Percentiles rank a stretch among this genome's conserved stretches.
Evolutionary conservation across 2,797 vertebrate genomes (phyloP).

Genomic region (Pipistrellus kuhlii): DNA sequence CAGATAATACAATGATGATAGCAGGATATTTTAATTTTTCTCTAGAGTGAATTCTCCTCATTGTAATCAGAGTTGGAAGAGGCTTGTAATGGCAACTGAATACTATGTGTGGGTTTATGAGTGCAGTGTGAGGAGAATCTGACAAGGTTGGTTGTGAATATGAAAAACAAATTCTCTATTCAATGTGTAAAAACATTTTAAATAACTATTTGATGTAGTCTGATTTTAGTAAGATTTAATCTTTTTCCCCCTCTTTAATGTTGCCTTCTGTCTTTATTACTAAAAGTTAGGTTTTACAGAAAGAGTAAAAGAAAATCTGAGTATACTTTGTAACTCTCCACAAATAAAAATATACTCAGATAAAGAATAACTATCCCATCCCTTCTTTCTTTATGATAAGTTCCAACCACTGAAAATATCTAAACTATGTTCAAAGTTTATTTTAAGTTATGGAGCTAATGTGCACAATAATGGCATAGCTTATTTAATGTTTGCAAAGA

Average conservation of each 20-base stretch:
- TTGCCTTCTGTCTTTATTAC: background rate
- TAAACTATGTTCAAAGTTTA: slow-evolving; percentile 17
- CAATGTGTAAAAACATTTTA: slow-evolving; percentile 28
- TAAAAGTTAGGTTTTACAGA: slow-evolving; percentile 47
- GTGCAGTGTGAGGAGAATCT: slow-evolving; percentile 25
- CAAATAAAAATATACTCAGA: background rate
- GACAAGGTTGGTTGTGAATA: background rate
- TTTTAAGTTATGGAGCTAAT: slow-evolving; percentile 49
- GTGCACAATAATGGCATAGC: background rate
- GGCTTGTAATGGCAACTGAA: slow-evolving; percentile 62
- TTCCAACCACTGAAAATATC: slow-evolving; percentile 9
- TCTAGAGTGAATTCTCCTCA: slow-evolving; percentile 60
- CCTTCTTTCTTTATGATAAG: background rate
- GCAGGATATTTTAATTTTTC: slow-evolving; percentile 58
- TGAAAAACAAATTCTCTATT: slow-evolving; percentile 12
- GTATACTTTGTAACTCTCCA: background rate
- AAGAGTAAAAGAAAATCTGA: background rate
- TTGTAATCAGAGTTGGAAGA: slow-evolving; percentile 18
- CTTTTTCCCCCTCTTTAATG: slow-evolving; percentile 4
- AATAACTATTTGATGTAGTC: background rate
- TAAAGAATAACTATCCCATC: background rate
- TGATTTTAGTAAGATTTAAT: slow-evolving; percentile 1
- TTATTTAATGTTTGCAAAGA: slow-evolving; percentile 49
- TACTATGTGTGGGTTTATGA: background rate
- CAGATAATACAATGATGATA: slow-evolving; percentile 1